Percentiles rank a stretch among this genome's conserved stretches.
Evolutionary conservation across 1,140 invertebrate genomes (phyloP).

Genomic region (Drosophila santomea): DNA sequence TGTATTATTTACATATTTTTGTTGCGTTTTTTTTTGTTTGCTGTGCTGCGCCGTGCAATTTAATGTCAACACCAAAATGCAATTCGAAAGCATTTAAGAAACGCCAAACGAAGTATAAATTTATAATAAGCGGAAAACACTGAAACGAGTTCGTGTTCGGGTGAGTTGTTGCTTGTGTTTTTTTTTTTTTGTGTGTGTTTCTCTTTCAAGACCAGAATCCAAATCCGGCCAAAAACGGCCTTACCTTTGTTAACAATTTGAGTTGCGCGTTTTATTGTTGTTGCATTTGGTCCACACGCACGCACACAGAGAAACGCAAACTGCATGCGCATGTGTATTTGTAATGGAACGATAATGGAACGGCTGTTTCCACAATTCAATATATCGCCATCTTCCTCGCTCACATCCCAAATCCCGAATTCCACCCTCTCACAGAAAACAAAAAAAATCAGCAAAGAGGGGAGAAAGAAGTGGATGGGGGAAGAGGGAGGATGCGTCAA

Average conservation of each 20-base stretch:
- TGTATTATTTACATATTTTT: slow-evolving; percentile 1
- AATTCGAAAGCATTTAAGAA: slow-evolving; percentile 47
- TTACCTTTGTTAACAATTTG: slow-evolving; percentile 43
- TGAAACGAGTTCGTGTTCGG: slow-evolving; percentile 58
- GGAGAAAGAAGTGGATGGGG: background rate
- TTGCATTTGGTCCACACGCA: slow-evolving; percentile 27
- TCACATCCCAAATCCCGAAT: slow-evolving; percentile 36
- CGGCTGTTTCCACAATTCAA: slow-evolving; percentile 35
- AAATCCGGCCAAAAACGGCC: slow-evolving; percentile 25
- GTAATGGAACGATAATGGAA: slow-evolving; percentile 43
- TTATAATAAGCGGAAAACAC: slow-evolving; percentile 36
- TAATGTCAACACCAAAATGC: slow-evolving; percentile 55
- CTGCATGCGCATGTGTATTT: slow-evolving; percentile 1
- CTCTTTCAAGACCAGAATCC: slow-evolving; percentile 33
- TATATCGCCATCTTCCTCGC: slow-evolving; percentile 8
- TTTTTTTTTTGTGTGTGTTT: background rate
- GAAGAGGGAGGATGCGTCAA: slow-evolving; percentile 2
- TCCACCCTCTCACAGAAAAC: slow-evolving; percentile 24
- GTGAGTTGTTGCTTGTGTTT: slow-evolving; percentile 12
- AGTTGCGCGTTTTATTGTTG: slow-evolving; percentile 27
- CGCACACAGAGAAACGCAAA: slow-evolving; percentile 18
- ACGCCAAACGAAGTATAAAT: slow-evolving; percentile 20
- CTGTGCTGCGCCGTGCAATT: slow-evolving; percentile 14
- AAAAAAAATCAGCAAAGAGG: slow-evolving; percentile 34
- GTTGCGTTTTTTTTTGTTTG: slow-evolving; percentile 27